Evolutionary conservation across 2,888 invertebrate genomes (phyloP).

Genomic region (Steinernema scapterisci): DNA sequence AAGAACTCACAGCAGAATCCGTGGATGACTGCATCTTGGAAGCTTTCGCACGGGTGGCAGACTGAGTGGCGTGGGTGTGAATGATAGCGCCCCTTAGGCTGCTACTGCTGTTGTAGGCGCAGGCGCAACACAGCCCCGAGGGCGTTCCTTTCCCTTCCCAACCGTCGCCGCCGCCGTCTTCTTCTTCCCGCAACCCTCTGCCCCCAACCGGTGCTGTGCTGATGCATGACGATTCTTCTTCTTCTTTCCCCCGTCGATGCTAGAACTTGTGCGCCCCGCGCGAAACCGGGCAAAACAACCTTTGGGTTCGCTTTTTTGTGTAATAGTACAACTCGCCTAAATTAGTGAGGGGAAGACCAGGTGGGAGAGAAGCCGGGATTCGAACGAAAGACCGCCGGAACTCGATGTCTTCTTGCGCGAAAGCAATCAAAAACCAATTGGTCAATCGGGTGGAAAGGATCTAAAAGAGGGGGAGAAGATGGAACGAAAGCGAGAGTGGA

Average conservation of each 20-base stretch:
- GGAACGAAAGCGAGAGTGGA: no score
- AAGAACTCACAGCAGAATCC: no score
- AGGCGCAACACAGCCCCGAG: constrained; percentile 20
- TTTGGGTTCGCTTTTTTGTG: constrained; percentile 11
- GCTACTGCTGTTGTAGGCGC: not conserved
- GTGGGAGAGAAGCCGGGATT: not conserved
- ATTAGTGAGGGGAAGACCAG: no score
- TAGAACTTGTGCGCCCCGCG: not conserved
- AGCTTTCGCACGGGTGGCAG: constrained; percentile 18
- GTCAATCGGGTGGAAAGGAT: not conserved
- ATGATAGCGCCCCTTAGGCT: not conserved
- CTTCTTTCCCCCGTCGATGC: no score
- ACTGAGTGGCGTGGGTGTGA: constrained; percentile 20
- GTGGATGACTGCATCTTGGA: constrained; percentile 9
- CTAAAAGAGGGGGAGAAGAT: no score
- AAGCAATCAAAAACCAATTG: not conserved
- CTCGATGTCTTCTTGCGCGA: not conserved
- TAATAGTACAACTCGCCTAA: constrained; percentile 11
- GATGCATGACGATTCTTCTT: not conserved
- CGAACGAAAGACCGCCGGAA: no score
- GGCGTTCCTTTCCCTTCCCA: constrained; percentile 17
- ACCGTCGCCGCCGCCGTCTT: not conserved
- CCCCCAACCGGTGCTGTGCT: constrained; percentile 10
- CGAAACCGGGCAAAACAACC: not conserved
- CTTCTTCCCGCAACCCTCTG: no score